Conservation (phyloP, 2,113 vertebrate species). For the Pygoscelis adeliae region DNA sequence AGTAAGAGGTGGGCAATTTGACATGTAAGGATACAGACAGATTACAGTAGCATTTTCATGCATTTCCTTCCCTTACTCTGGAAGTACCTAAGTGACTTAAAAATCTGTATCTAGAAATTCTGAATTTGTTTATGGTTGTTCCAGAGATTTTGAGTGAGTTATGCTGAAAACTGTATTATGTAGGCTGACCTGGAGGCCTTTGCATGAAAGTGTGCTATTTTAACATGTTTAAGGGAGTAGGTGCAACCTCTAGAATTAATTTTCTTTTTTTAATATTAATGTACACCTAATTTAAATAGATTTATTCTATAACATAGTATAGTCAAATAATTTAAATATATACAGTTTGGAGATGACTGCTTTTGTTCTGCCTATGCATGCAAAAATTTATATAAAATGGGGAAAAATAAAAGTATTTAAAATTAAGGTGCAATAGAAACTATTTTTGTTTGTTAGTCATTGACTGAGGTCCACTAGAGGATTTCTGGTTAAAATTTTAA, state of each 20-base stretch:
- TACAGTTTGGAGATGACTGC: neutral
- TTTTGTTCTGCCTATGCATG: neutral
- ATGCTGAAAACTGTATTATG: neutral
- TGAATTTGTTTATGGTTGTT: neutral
- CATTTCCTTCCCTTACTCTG: neutral
- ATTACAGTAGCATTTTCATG: neutral
- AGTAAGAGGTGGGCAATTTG: neutral
- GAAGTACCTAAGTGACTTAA: neutral
- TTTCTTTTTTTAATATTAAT: neutral
- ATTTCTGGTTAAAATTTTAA: neutral
- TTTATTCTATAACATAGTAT: neutral
- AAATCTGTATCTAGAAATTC: neutral
- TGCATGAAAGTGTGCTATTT: neutral
- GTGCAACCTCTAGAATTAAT: neutral
- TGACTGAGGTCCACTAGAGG: neutral
- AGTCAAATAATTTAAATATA: neutral
- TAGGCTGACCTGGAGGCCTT: neutral
- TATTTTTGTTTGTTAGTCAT: neutral
- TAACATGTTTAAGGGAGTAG: neutral
- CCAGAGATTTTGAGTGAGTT: neutral
- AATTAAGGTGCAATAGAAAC: neutral
- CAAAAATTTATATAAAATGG: neutral
- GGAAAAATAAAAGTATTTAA: neutral
- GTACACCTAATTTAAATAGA: neutral
- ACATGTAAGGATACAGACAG: neutral